Conservation (phyloP, 2,888 invertebrate species). For the Drosophila colorata region DNA sequence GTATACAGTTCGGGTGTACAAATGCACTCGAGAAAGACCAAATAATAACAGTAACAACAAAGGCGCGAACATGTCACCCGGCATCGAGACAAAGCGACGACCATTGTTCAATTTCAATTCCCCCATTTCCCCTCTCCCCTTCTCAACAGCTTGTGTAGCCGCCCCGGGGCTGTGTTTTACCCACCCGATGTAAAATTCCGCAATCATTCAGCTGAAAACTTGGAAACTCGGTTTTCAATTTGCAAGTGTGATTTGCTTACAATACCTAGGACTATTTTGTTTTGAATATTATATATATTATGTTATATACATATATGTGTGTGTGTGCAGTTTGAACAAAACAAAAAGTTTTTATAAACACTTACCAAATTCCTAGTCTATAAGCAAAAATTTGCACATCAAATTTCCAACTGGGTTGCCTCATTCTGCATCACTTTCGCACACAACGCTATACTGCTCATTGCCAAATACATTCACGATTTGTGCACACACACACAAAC, state of each 20-base stretch:
- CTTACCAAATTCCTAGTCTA: not conserved
- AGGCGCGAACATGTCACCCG: slow-evolving; percentile 41
- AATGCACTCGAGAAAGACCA: slow-evolving; percentile 53
- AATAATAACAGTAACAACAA: slow-evolving; percentile 56
- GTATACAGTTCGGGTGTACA: slow-evolving; percentile 61
- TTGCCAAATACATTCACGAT: not conserved
- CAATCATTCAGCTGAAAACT: slow-evolving; percentile 38
- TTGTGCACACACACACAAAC: not conserved
- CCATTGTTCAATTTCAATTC: slow-evolving; percentile 41
- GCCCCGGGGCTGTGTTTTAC: slow-evolving; percentile 10
- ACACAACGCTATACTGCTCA: not conserved
- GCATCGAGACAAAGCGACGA: slow-evolving; percentile 27
- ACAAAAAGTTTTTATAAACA: not conserved
- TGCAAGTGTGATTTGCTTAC: slow-evolving; percentile 6
- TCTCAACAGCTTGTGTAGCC: not conserved
- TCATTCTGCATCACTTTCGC: slow-evolving; percentile 7
- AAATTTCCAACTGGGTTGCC: slow-evolving; percentile 20
- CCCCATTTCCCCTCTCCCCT: not conserved
- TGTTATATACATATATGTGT: not conserved
- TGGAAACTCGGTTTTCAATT: slow-evolving; percentile 3
- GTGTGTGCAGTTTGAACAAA: not conserved
- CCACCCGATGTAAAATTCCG: slow-evolving; percentile 30
- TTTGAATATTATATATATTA: not conserved
- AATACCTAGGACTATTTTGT: not conserved
- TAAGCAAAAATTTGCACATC: not conserved